These are phyloP conservation scores for Sminthurinus aureus DNA, from an alignment of 2,888 invertebrate genomes.

Conservation along the genomic window DNA sequence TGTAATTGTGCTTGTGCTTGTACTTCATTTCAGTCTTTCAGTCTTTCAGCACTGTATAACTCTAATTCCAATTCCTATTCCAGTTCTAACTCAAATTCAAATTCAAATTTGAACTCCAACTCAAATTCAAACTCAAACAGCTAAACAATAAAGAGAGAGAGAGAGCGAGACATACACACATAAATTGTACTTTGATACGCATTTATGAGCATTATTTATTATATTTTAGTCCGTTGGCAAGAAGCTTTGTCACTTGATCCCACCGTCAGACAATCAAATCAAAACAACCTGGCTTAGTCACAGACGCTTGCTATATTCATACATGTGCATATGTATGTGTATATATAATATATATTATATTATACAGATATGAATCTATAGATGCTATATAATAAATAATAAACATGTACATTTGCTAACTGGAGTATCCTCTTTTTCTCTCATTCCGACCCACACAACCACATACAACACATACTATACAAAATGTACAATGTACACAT, in stretches of 20 bases:
- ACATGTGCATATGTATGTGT: not conserved
- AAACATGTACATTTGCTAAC: not conserved
- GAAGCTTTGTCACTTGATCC: constrained; percentile 44
- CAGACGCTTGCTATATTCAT: not conserved
- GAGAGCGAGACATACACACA: not conserved
- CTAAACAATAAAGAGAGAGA: constrained; percentile 1
- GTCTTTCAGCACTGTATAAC: too few species aligned
- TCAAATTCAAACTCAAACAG: not conserved
- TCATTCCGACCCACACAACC: constrained; percentile 18
- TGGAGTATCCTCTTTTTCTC: not conserved
- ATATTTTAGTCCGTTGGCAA: constrained; percentile 38
- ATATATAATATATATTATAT: not conserved
- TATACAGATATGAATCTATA: not conserved
- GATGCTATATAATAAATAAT: not conserved
- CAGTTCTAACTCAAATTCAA: too few species aligned
- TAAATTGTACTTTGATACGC: constrained; percentile 37
- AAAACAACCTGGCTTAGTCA: constrained; percentile 39
- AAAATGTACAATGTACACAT: not conserved
- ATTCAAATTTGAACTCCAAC: not conserved
- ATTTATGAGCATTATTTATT: constrained; percentile 46
- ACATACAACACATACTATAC: not conserved
- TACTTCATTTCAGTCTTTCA: too few species aligned
- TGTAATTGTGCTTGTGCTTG: not conserved
- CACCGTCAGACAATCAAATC: constrained; percentile 46
- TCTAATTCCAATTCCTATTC: too few species aligned